These are phyloP conservation scores for Leptopterna dolabrata DNA, from an alignment of 2,888 invertebrate genomes.

Conservation along the genomic window DNA sequence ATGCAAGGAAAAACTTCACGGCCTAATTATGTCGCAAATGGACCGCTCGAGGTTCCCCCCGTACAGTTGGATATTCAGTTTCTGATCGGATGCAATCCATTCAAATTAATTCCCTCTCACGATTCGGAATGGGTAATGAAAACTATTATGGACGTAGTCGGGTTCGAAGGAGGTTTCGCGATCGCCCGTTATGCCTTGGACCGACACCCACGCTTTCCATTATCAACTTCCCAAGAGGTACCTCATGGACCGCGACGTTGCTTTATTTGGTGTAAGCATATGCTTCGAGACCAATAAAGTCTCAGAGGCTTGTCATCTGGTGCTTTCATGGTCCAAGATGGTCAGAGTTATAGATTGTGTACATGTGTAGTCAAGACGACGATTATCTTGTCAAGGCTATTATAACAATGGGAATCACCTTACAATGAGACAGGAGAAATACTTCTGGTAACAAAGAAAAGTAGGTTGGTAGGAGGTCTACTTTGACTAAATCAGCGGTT, in stretches of 20 bases:
- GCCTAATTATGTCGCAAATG: slow-evolving; percentile 35
- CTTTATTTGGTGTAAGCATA: not conserved
- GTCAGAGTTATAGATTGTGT: no score
- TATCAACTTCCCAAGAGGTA: not conserved
- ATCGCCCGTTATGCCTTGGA: not conserved
- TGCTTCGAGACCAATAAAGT: not conserved
- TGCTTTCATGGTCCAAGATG: not conserved
- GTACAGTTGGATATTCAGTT: slow-evolving; percentile 25
- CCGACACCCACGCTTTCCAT: slow-evolving; percentile 7
- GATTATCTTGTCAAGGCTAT: no score
- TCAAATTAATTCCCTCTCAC: slow-evolving; percentile 28
- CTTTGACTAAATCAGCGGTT: no score
- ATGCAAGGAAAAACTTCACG: slow-evolving; percentile 4
- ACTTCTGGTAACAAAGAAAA: no score
- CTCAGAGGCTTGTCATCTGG: not conserved
- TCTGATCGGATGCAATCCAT: slow-evolving; percentile 20
- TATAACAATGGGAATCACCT: no score
- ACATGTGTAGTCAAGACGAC: no score
- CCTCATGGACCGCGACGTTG: not conserved
- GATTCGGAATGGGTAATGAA: slow-evolving; percentile 37
- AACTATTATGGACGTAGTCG: not conserved
- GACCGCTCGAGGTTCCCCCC: slow-evolving; percentile 22
- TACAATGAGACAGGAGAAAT: no score
- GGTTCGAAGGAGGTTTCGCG: not conserved
- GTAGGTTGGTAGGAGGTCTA: no score